Base-by-base conservation (phyloP, 2,113 vertebrate genomes). In the Sigmodon hispidus region DNA sequence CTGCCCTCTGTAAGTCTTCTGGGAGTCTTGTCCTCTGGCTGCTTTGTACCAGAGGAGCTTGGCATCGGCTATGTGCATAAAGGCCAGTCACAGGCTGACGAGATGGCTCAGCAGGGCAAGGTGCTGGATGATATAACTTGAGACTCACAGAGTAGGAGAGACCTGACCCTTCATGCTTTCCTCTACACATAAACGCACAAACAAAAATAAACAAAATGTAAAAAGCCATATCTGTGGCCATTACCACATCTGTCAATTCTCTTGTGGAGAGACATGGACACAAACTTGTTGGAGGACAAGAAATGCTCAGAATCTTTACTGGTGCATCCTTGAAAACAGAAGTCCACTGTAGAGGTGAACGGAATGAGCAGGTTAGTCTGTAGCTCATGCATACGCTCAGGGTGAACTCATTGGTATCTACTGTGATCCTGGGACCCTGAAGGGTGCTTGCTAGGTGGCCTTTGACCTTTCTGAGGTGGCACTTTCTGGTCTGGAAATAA, bases 51-150 rank as follows among this genome's bases (percentile, higher is more conserved):
- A 1, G 21, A 7, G 6, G 43, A 12, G 1, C 4, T 40, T n/a
- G 59, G 19, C 0, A 45, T 43, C 59, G 17, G 43, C 0, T 3
- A 3, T 26, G 11, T 7, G 0, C 0, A 4, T 22, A 3, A 3
- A 45, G 52, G 29, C 63, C 7, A 7, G 36, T 3, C 3, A 40
- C 45, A 45, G 81, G n/a, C 40, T 63, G 17, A 43, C 7, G 16
- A 43, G 13, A 1, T 1, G 24, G 57, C 87, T 91, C 50, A 29
- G 3, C 36, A 17, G 50, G 8, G 24, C 7, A 10, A 63, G 59
- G 59, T 31, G 40, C 59, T 45, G 29, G 40, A 7, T 10, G 13
- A 29, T n/a, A 63, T 17, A 15, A 6, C 80, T 43, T 17, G 26
- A 63, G 57, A 63, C 26, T 26, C n/a, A 83, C 24, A 63, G 17